These are phyloP conservation scores for Propithecus coquereli DNA, from an alignment of 2,113 vertebrate genomes.

Conservation along the genomic window DNA sequence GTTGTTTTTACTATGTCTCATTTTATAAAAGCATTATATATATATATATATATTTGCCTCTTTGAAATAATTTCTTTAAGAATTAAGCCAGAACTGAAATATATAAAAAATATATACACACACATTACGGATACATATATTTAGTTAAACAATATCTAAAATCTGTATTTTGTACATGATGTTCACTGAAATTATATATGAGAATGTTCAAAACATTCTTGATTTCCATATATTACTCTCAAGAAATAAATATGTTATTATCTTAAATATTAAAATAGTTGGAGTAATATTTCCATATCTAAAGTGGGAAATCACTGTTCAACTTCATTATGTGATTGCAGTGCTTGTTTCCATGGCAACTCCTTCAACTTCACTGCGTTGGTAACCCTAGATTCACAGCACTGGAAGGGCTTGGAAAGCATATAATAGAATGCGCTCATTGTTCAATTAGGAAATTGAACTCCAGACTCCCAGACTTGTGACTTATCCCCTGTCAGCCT, in stretches of 20 bases:
- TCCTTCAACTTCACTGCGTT: neutral
- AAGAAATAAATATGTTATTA: constrained; percentile 2
- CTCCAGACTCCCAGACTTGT: neutral
- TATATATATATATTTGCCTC: neutral
- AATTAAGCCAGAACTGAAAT: neutral
- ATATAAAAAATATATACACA: neutral
- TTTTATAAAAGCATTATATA: neutral
- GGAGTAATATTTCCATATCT: neutral
- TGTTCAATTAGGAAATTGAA: neutral
- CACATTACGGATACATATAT: neutral
- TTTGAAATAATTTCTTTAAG: constrained; percentile 16
- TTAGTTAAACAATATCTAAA: neutral
- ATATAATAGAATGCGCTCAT: neutral
- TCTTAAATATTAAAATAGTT: constrained; percentile 28
- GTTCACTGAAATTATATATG: neutral
- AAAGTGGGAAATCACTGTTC: neutral
- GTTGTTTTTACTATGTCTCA: neutral
- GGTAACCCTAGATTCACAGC: neutral
- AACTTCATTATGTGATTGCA: neutral
- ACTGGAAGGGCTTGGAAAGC: neutral
- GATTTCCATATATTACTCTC: neutral
- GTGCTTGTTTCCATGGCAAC: constrained; percentile 42
- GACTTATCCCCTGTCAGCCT: neutral
- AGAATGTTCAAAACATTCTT: neutral
- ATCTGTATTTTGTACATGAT: neutral